Evolutionary conservation across 1,140 invertebrate species (phyloP).

Genomic region (Drosophila albomicans): DNA sequence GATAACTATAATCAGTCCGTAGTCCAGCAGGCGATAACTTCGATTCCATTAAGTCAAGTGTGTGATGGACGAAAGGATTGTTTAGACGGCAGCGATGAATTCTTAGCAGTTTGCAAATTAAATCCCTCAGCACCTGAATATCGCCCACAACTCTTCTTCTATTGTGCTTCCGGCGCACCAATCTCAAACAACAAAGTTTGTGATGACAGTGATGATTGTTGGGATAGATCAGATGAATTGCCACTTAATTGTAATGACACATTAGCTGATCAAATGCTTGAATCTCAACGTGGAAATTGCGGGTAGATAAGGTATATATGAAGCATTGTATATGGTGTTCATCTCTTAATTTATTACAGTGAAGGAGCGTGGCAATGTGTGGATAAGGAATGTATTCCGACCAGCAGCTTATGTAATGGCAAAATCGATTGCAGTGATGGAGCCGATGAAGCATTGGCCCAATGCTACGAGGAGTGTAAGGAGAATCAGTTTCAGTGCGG

Average conservation of each 20-base stretch:
- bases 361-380: not conserved
- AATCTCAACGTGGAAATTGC: not conserved
- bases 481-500: constrained; percentile 36
- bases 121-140: not conserved
- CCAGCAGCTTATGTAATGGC: not conserved
- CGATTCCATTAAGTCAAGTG: not conserved
- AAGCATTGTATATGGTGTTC: too few species aligned
- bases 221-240: constrained; percentile 25
- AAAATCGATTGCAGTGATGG: constrained; percentile 36
- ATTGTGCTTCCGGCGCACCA: constrained; percentile 26
- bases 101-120: constrained; percentile 1
- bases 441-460: constrained; percentile 18
- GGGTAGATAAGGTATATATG: not conserved
- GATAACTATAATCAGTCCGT: not conserved
- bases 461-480: not conserved
- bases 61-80: constrained; percentile 15
- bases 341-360: not conserved
- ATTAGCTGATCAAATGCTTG: rapidly evolving
- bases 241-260: not conserved
- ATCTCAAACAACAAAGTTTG: rapidly evolving
- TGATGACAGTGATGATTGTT: not conserved
- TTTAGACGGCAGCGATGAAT: constrained; percentile 27
- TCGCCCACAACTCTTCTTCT: not conserved
- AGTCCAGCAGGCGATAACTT: not conserved
- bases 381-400: not conserved